A percentile compares a stretch with the other conserved stretches of the same genome.
Evolutionary conservation across 2,113 vertebrate genomes (phyloP).

Genomic region (Onychostoma macrolepis): DNA sequence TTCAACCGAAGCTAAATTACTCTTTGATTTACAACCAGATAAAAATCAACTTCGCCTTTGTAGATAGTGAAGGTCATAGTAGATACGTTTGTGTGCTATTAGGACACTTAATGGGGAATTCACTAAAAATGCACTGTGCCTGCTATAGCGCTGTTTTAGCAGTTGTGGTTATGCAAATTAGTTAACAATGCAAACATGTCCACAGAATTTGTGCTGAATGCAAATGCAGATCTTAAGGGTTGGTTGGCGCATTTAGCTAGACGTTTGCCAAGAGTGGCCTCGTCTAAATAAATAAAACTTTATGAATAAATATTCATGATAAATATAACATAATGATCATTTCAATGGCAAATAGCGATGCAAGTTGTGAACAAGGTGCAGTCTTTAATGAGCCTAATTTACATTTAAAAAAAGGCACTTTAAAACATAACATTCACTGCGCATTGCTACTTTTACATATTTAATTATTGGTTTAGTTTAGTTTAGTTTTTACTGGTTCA

Average conservation of each 20-base stretch:
- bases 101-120: neutral
- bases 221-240: neutral
- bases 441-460: neutral
- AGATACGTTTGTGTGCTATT: neutral
- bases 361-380: neutral
- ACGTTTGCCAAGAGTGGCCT: no score
- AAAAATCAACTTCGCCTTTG: conserved; percentile 1
- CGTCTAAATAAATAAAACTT: no score
- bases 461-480: neutral
- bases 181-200: neutral
- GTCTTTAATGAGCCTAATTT: neutral
- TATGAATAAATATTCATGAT: no score
- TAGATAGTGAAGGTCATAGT: conserved; percentile 32
- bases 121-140: neutral
- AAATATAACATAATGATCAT: neutral
- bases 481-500: neutral
- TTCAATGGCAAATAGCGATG: neutral
- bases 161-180: neutral
- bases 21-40: conserved; percentile 11
- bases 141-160: neutral
- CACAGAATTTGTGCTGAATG: neutral
- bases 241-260: neutral
- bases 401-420: neutral
- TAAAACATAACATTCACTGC: neutral
- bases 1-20: neutral